These are phyloP conservation scores for Globodera rostochiensis DNA, from an alignment of 1,140 invertebrate species.

Conservation along the genomic window DNA sequence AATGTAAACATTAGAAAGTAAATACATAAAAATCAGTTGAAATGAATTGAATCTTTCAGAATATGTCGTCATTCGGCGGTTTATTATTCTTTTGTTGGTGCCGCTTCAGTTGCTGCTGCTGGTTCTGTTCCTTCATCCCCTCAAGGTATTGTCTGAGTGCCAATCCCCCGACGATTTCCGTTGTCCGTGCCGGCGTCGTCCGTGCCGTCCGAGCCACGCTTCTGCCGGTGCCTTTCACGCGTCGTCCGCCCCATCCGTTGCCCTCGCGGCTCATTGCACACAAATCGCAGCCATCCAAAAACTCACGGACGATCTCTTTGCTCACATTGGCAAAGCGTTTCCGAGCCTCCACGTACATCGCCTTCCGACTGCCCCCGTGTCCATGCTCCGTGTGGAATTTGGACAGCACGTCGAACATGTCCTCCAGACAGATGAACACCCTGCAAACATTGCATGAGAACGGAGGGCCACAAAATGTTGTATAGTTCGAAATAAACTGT, in stretches of 20 bases:
- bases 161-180: background rate
- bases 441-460: background rate
- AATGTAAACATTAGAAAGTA: no score
- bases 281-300: background rate
- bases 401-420: slow-evolving; percentile 12
- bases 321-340: background rate
- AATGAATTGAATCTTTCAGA: no score
- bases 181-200: background rate
- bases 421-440: slow-evolving; percentile 1
- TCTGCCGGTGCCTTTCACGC: slow-evolving; percentile 7
- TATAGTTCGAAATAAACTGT: background rate
- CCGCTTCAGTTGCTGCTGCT: background rate
- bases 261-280: background rate
- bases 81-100: no score
- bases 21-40: no score
- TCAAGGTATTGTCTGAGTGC: background rate
- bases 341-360: background rate
- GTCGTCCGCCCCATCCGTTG: background rate
- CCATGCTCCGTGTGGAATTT: background rate
- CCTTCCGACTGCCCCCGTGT: background rate
- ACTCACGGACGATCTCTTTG: slow-evolving; percentile 6
- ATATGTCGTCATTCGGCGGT: no score
- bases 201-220: background rate
- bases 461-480: background rate
- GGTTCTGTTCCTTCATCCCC: background rate